Percentiles rank a stretch among this genome's conserved stretches.
Conservation (phyloP, 2,888 invertebrate species). For the Tinea trinotella region DNA sequence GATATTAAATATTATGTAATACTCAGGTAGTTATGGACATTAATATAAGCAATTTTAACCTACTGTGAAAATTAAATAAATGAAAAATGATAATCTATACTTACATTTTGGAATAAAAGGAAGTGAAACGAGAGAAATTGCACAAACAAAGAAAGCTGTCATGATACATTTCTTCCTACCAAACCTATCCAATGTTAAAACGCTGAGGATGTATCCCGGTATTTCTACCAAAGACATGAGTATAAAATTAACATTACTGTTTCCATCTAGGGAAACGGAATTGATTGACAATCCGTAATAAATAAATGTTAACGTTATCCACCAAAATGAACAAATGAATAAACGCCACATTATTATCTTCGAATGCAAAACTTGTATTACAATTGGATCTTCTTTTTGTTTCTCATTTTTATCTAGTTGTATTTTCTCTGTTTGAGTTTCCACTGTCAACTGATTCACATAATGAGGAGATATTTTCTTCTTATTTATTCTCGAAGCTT, state of each 20-base stretch:
- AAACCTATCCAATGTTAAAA: slow-evolving; percentile 69
- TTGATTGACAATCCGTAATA: slow-evolving; percentile 87
- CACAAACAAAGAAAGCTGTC: slow-evolving; percentile 72
- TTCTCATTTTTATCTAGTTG: neutral
- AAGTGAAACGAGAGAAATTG: slow-evolving; percentile 68
- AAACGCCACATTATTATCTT: slow-evolving; percentile 65
- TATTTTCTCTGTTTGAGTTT: neutral
- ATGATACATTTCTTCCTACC: slow-evolving; percentile 73
- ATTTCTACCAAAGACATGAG: slow-evolving; percentile 75
- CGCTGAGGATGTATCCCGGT: slow-evolving; percentile 75
- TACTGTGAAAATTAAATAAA: too few species aligned
- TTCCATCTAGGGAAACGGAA: slow-evolving; percentile 81
- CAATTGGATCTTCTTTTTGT: slow-evolving; percentile 28
- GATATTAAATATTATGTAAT: too few species aligned
- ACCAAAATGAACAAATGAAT: slow-evolving; percentile 80
- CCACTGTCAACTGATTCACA: slow-evolving; percentile 6
- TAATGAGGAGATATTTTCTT: slow-evolving; percentile 6
- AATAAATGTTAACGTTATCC: slow-evolving; percentile 84
- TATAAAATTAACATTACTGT: slow-evolving; percentile 85
- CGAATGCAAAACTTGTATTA: slow-evolving; percentile 60
- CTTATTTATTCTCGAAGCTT: slow-evolving; percentile 10
- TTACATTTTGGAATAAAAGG: slow-evolving; percentile 72
- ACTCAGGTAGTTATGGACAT: too few species aligned
- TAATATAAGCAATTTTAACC: too few species aligned
- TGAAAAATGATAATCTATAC: slow-evolving; percentile 27